Conservation (phyloP, 2,888 invertebrate species). For the Rhyacophila evoluta region DNA sequence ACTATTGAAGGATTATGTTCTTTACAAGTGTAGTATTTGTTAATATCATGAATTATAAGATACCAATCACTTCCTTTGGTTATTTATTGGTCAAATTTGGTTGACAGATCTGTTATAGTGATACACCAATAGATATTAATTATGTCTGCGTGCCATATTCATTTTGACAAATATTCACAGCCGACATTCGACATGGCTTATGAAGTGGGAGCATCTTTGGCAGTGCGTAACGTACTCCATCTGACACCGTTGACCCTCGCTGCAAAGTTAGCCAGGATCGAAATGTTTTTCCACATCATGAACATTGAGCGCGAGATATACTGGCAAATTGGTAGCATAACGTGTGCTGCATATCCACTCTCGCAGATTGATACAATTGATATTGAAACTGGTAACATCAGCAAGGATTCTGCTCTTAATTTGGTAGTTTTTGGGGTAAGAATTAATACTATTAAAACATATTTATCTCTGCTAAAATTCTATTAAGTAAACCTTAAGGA, state of each 20-base stretch:
- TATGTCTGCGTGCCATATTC: no score
- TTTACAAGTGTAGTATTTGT: no score
- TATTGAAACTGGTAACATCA: slow-evolving; percentile 90
- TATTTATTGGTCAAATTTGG: no score
- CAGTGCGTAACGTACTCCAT: slow-evolving; percentile 86
- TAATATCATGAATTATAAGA: no score
- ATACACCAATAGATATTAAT: no score
- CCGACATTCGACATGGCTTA: slow-evolving; percentile 95
- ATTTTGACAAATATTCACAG: no score
- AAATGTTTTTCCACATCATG: slow-evolving; percentile 97
- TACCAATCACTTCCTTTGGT: no score
- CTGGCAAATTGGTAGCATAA: slow-evolving; percentile 97
- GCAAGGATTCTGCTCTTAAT: slow-evolving; percentile 94
- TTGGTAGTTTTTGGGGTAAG: slow-evolving; percentile 96
- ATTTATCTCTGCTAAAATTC: neutral
- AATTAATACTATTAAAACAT: neutral
- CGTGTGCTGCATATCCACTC: slow-evolving; percentile 96
- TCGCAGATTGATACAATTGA: slow-evolving; percentile 97
- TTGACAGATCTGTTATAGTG: no score
- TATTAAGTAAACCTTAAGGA: no score
- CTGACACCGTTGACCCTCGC: slow-evolving; percentile 94
- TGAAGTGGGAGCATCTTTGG: slow-evolving; percentile 91
- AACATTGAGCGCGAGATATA: slow-evolving; percentile 97
- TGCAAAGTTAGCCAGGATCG: slow-evolving; percentile 91
- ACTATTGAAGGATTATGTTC: no score